Conservation (phyloP, 2,888 invertebrate genomes). For the Dryocosmus kuriphilus region DNA sequence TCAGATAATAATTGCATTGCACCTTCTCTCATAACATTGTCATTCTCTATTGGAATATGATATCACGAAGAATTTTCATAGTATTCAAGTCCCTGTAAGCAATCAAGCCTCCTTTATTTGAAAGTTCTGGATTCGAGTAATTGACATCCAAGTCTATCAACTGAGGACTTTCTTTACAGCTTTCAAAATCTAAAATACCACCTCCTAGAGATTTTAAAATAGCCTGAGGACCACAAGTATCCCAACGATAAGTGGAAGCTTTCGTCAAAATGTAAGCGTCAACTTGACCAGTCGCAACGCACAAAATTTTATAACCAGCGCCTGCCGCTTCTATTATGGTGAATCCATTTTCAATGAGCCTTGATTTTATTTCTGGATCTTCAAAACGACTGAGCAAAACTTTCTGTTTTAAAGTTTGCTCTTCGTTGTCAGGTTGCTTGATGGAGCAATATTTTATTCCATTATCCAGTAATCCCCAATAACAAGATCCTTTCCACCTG, state of each 20-base stretch:
- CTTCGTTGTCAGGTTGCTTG: conserved; percentile 41
- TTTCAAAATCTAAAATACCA: conserved; percentile 78
- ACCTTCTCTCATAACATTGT: not conserved
- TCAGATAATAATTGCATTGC: not conserved
- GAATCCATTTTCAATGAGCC: conserved; percentile 79
- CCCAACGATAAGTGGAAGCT: conserved; percentile 93
- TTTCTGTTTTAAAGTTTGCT: conserved; percentile 63
- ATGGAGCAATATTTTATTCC: conserved; percentile 65
- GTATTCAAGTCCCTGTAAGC: conserved; percentile 76
- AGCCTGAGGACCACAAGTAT: conserved; percentile 94
- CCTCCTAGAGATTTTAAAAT: conserved; percentile 90
- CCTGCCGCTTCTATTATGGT: conserved; percentile 85
- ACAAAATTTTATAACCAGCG: conserved; percentile 93
- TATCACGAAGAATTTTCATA: not conserved
- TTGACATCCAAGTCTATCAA: conserved; percentile 67
- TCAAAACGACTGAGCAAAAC: conserved; percentile 82
- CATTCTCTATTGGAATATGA: conserved; percentile 25
- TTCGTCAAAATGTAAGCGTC: conserved; percentile 89
- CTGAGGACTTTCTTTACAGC: conserved; percentile 72
- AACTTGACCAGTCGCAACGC: conserved; percentile 85
- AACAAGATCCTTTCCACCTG: conserved; percentile 82
- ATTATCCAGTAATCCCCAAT: conserved; percentile 82
- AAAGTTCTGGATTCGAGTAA: conserved; percentile 70
- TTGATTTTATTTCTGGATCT: conserved; percentile 77
- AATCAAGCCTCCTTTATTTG: conserved; percentile 80